Evolutionary conservation across 2,888 invertebrate species (phyloP).

Genomic region (Melipona bicolor): DNA sequence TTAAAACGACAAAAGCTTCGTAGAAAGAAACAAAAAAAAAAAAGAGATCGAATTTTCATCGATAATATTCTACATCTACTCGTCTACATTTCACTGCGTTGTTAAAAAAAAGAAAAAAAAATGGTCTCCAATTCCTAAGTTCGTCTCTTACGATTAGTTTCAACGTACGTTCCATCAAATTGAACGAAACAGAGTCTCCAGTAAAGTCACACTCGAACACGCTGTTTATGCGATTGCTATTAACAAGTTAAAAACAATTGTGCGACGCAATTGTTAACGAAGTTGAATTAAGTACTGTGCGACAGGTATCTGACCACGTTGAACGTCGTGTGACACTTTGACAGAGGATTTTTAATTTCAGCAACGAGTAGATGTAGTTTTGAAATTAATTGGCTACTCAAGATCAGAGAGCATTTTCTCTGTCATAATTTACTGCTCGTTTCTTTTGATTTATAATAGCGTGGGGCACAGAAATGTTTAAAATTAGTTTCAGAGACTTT

Average conservation of each 20-base stretch:
- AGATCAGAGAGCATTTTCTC: neutral
- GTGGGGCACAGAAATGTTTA: no score
- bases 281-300: slow-evolving; percentile 24
- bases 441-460: no score
- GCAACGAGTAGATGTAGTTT: neutral
- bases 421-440: neutral
- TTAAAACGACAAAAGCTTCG: neutral
- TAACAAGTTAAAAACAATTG: neutral
- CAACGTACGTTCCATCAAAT: neutral
- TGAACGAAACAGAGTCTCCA: neutral
- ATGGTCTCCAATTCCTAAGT: neutral
- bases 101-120: neutral
- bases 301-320: slow-evolving; percentile 3
- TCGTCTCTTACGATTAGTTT: neutral
- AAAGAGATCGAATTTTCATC: neutral
- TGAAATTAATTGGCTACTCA: neutral
- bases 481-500: no score
- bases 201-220: slow-evolving; percentile 12
- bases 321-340: neutral
- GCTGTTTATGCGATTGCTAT: neutral
- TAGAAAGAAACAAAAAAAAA: no score
- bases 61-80: neutral
- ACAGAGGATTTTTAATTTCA: neutral
- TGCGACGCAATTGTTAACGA: neutral
- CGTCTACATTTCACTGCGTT: neutral